phyloP scores from a whole-genome alignment of 2,888 invertebrate species.

The Cataglyphis altisquamis region DNA sequence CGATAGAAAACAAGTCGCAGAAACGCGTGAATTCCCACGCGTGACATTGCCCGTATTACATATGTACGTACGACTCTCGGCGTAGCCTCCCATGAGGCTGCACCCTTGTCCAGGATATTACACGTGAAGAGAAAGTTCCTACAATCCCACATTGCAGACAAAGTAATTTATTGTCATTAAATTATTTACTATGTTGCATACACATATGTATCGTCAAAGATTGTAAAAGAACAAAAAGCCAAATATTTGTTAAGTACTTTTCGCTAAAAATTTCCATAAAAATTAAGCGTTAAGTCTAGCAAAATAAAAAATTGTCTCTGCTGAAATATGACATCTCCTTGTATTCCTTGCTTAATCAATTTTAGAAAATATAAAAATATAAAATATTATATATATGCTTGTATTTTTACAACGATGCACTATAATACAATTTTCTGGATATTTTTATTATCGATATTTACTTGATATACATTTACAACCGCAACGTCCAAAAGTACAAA shows the following conservation, averaged over 20 bases:
- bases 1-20: conserved; percentile 54
- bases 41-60: conserved; percentile 65
- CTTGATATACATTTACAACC: not conserved
- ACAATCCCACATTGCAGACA: not conserved
- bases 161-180: conserved; percentile 46
- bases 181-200: not conserved
- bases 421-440: not conserved
- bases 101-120: conserved; percentile 45
- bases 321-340: not conserved
- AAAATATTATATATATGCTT: not conserved
- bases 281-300: not conserved
- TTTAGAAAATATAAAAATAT: not conserved
- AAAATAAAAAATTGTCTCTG: not conserved
- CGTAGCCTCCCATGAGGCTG: conserved; percentile 39
- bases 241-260: not conserved
- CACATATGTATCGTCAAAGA: not conserved
- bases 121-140: conserved; percentile 20
- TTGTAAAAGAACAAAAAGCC: not conserved
- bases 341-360: not conserved
- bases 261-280: not conserved
- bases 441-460: not conserved
- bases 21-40: conserved; percentile 66
- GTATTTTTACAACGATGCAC: not conserved
- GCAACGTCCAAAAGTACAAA: conserved; percentile 8
- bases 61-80: conserved; percentile 58